Evolutionary conservation across 2,888 invertebrate genomes (phyloP).

Genomic region (Harpalus rubripes): DNA sequence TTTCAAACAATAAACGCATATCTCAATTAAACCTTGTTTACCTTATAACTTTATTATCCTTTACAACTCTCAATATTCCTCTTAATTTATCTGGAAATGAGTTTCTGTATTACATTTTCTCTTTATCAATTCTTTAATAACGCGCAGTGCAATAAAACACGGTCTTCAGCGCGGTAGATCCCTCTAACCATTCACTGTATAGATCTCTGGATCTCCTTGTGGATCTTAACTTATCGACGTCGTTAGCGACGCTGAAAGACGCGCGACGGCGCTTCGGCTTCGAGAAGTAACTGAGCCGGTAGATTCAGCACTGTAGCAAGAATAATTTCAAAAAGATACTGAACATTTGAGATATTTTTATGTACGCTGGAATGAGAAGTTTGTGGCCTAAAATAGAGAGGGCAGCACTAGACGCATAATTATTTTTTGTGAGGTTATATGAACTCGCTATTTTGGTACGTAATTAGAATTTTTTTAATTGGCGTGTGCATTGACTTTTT

Average conservation of each 20-base stretch:
- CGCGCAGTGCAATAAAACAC: neutral
- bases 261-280: neutral
- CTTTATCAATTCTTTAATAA: slow-evolving; percentile 4
- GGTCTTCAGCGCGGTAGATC: neutral
- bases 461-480: no score
- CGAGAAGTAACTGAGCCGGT: neutral
- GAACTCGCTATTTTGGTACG: no score
- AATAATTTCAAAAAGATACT: neutral
- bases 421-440: no score
- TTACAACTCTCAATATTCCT: neutral
- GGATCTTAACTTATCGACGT: neutral
- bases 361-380: no score
- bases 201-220: neutral
- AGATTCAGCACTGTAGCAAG: neutral
- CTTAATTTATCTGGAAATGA: slow-evolving; percentile 3
- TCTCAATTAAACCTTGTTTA: slow-evolving; percentile 3
- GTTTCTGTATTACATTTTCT: neutral
- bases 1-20: neutral
- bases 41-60: neutral
- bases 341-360: no score
- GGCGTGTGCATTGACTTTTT: no score
- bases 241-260: neutral
- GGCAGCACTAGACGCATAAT: no score
- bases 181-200: neutral
- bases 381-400: no score